Conservation (phyloP, 2,888 invertebrate species). For the Oeneis ivallda region DNA sequence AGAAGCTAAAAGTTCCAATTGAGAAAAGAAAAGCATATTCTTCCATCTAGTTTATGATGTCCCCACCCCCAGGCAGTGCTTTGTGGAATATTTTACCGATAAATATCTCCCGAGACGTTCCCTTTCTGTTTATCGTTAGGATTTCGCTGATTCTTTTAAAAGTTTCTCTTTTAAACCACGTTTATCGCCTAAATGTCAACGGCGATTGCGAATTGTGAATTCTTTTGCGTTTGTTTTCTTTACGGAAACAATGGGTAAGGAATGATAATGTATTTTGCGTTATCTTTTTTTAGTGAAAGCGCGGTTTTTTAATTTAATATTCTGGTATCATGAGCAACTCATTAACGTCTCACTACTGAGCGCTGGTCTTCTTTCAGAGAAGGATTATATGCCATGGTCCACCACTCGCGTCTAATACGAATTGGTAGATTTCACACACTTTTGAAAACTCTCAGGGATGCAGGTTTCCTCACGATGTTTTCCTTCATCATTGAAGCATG, state of each 20-base stretch:
- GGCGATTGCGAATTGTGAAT: conserved; percentile 28
- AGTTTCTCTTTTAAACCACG: conserved; percentile 67
- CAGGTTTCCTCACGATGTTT: too few species aligned
- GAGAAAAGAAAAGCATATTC: conserved; percentile 20
- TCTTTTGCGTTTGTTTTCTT: conserved; percentile 18
- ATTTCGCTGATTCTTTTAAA: conserved; percentile 74
- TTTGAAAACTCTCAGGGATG: too few species aligned
- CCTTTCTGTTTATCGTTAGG: conserved; percentile 73
- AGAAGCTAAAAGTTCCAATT: conserved; percentile 12
- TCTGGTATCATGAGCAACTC: too few species aligned
- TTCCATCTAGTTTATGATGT: conserved; percentile 21
- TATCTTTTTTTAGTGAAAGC: background rate
- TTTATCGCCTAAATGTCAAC: conserved; percentile 48
- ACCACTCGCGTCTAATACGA: too few species aligned
- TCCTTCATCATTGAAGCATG: too few species aligned
- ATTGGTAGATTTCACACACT: too few species aligned
- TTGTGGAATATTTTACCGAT: conserved; percentile 73
- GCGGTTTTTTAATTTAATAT: too few species aligned
- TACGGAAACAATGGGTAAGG: conserved; percentile 10
- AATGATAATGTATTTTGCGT: conserved; percentile 6
- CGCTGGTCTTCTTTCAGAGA: too few species aligned
- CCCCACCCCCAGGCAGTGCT: conserved; percentile 47
- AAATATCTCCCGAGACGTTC: conserved; percentile 72
- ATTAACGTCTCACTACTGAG: too few species aligned
- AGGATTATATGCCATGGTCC: too few species aligned